Base-by-base conservation (phyloP, 92 coral and sea anemone genomes). In the Muricea muricata region DNA sequence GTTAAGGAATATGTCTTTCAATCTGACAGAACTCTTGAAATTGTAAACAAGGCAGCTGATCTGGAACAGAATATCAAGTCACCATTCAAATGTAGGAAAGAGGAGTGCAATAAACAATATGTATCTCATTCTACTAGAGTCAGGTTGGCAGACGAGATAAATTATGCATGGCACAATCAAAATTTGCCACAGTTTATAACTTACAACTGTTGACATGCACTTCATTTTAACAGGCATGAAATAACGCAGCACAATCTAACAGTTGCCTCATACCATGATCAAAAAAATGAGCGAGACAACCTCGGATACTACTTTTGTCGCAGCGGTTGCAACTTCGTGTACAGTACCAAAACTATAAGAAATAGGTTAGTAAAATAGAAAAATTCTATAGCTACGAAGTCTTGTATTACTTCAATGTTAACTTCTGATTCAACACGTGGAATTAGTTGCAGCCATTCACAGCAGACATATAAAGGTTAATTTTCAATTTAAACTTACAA, bases 271-370 rank as follows among this genome's bases (percentile, higher is more conserved):
- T 85, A 79, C 63, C 15, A 77, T 37, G 75, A 63, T 4, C 1
- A 1, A 12, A 25, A 25, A 4, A 76, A 85, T 24, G 84, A 76
- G 26, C 41, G 84, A 74, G 88, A 75, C 42, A 31, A 20, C 12
- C 6, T 58, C 9, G 73, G 76, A 7, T 18, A 85, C 14, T 85
- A 55, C 24, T 85, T 74, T 21, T 85, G 84, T 23, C 63, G 85
- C 6, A 1, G 42, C 2, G 88, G 84, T 2, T 74, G 88, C 35
- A 57, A 48, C 69, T 71, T 72, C 34, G 87, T 83, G 8, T 83
- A 47, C 71, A 70, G 81, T n/a, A 83, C 82, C 6, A 48, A 40
- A 20, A 2, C 87, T 4, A 35, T 37, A 33, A 69, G 83, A 20
- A 84, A 84, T 40, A 75, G 84, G 88, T 84, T 48, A 7, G 56